A percentile compares a stretch with the other conserved stretches of the same genome.
These are phyloP conservation scores for Tilapia sparmanii DNA, from an alignment of 2,113 vertebrate species.

Conservation along the genomic window DNA sequence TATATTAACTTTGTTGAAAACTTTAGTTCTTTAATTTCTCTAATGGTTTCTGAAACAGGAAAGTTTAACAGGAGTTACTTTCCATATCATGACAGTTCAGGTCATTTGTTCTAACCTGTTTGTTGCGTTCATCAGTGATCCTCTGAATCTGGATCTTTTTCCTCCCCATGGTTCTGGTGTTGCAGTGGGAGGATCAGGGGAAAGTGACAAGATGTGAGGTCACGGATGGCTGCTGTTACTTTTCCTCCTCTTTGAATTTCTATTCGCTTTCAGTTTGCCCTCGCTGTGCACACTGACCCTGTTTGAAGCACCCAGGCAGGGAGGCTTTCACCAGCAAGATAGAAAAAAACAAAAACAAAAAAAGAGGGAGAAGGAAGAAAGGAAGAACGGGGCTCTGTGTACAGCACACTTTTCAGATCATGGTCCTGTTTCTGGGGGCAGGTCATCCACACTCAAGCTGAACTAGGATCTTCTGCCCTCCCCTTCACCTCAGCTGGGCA, in stretches of 20 bases:
- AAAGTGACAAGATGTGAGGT: conserved; percentile 18
- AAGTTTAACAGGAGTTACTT: neutral
- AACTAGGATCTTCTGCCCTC: conserved; percentile 53
- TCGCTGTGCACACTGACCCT: neutral
- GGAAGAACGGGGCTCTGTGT: conserved; percentile 29
- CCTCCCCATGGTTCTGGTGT: conserved; percentile 86
- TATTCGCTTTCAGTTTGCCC: neutral
- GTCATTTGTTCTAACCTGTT: conserved; percentile 76
- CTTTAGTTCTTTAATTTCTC: neutral
- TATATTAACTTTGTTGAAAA: neutral
- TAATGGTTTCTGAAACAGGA: neutral
- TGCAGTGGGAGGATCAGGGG: conserved; percentile 38
- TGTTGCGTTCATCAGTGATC: conserved; percentile 96
- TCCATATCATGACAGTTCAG: neutral
- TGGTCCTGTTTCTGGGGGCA: conserved; percentile 51
- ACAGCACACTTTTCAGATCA: conserved; percentile 66
- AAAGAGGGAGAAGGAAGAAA: conserved; percentile 25
- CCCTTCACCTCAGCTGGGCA: conserved; percentile 60
- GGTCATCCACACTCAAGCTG: conserved; percentile 50
- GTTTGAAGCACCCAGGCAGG: conserved; percentile 19
- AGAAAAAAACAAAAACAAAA: conserved; percentile 7
- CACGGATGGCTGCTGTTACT: neutral
- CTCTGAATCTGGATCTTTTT: conserved; percentile 99
- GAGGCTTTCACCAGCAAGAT: conserved; percentile 1
- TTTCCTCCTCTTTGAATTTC: neutral